A percentile compares a stretch with the other conserved stretches of the same genome.
These are phyloP conservation scores for Ciona savignyi DNA, from an alignment of 23 tunicate genomes.

Conservation along the genomic window DNA sequence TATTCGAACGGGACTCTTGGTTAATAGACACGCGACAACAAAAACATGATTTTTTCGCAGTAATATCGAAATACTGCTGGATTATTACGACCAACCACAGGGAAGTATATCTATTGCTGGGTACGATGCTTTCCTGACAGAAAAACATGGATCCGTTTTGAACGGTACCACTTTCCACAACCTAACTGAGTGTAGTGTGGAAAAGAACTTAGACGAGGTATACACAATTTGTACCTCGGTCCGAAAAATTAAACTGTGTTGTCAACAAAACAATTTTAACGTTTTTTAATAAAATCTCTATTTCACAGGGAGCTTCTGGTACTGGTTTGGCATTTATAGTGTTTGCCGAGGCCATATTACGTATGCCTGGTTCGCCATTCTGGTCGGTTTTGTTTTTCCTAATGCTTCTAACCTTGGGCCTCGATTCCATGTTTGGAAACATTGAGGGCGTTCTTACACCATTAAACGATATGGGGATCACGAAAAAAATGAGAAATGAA, in stretches of 20 bases:
- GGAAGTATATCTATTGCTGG: conserved; percentile 28
- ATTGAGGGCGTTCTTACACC: conserved; percentile 89
- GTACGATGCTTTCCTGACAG: conserved; percentile 27
- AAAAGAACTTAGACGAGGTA: conserved; percentile 67
- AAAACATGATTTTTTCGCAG: neutral
- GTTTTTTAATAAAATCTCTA: no score
- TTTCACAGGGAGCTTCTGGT: conserved; percentile 69
- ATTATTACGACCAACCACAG: conserved; percentile 43
- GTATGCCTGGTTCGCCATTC: conserved; percentile 84
- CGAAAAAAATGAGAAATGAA: conserved; percentile 59
- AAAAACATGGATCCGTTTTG: neutral
- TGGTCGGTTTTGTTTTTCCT: conserved; percentile 86
- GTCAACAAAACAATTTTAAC: no score
- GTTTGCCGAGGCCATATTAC: conserved; percentile 86
- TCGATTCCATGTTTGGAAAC: conserved; percentile 92
- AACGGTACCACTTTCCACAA: neutral
- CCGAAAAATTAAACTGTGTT: no score
- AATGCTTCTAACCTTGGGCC: conserved; percentile 76
- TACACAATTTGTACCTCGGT: no score
- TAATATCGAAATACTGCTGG: conserved; percentile 64
- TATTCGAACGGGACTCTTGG: neutral
- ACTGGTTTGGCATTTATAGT: conserved; percentile 97
- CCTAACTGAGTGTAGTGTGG: conserved; percentile 22
- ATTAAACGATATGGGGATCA: conserved; percentile 59
- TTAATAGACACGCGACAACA: neutral